Percentiles rank a stretch among this genome's conserved stretches.
These are phyloP conservation scores for Megaceryle torquata DNA, from an alignment of 2,113 vertebrate species.

Conservation along the genomic window DNA sequence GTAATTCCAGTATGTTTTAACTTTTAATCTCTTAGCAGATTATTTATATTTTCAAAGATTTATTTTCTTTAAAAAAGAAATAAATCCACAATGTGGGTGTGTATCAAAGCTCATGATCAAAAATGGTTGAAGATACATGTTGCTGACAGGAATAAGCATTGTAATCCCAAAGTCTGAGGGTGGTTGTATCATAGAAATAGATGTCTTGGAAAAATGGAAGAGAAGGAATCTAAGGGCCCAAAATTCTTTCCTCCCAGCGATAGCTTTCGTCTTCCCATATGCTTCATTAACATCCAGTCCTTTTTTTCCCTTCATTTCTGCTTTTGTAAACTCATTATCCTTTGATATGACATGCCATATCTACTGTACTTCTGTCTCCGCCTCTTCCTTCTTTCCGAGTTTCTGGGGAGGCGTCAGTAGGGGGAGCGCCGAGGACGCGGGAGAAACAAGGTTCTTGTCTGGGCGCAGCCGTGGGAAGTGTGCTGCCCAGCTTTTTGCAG, in stretches of 20 bases:
- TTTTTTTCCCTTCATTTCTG: neutral
- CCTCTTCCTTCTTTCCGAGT: rapidly evolving
- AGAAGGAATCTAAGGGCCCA: rapidly evolving
- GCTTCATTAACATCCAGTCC: neutral
- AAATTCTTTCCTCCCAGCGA: neutral
- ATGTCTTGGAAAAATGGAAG: neutral
- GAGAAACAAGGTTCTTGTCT: rapidly evolving
- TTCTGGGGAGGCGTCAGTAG: neutral
- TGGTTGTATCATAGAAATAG: neutral
- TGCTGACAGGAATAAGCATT: neutral
- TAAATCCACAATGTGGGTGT: rapidly evolving
- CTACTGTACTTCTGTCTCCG: rapidly evolving
- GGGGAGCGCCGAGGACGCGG: neutral
- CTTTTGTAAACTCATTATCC: rapidly evolving
- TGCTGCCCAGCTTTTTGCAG: too few species aligned
- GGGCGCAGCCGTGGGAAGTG: rapidly evolving
- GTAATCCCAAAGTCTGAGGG: neutral
- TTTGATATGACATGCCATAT: rapidly evolving
- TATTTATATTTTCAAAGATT: neutral
- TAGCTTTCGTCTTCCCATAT: neutral
- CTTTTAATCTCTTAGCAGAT: neutral
- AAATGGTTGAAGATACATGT: neutral
- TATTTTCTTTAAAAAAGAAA: neutral
- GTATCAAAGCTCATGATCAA: neutral
- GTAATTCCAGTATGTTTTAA: neutral